Evolutionary conservation across 1,140 invertebrate species (phyloP), one percentile per base, ranked within the genome.

Genomic region (Leguminivora glycinivorella): DNA sequence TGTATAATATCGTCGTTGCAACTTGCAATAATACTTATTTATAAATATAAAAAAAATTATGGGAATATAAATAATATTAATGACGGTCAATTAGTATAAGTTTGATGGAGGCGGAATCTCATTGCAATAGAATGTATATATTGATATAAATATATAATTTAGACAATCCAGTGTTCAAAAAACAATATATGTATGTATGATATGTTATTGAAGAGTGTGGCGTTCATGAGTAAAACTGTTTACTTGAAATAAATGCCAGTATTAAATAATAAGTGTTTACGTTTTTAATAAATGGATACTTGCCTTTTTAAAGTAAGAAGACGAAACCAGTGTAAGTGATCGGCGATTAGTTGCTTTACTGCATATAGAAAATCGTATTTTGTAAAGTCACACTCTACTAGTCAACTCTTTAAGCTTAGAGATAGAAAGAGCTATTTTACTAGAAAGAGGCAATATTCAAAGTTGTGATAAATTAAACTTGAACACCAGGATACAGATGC

Each of bases 61-160:
- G 4, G 7, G 5, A 63, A 34, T 63, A 34, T 31, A 52, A 1
- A 63, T 17, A 29, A 43, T 17, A 1, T 31, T 17, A 29, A 43
- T 17, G 5, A 34, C 17, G 26, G 58, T 63, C 58, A 63, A 63
- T 63, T 63, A 63, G 31, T 63, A 31, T 63, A 63, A 63, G 14
- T 31, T 63, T 63, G 14, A 24, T 29, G 58, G 26, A 63, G 26
- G 26, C 0, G 29, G n/a, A 63, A 63, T 63, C 58, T 63, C 58
- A 63, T 12, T 63, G 58, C 25, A 63, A 17, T 31, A 63, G n/a
- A 31, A 19, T 63, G 56, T 60, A 60, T 25, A 26, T 60, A 60
- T 26, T 3, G 40, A 52, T 9, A 52, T 52, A 22, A 19, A 22
- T 52, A 22, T 22, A 22, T 52, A 22, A 22, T 22, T 52, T 9